These are phyloP conservation scores for Campylomormyrus tamandua DNA, from an alignment of 2,113 vertebrate genomes.

Conservation along the genomic window DNA sequence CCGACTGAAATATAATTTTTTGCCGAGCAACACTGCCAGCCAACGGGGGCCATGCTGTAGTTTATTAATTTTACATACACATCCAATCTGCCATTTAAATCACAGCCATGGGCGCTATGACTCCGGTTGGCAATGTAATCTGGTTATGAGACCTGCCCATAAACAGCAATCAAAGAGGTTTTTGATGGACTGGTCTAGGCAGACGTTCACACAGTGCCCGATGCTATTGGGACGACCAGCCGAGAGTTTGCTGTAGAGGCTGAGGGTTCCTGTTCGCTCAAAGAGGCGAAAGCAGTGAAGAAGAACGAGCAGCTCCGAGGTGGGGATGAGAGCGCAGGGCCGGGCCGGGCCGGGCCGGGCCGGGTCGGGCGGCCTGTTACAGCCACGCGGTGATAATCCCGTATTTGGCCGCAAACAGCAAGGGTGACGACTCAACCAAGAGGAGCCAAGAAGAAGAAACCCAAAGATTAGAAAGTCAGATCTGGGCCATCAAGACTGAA, in stretches of 20 bases:
- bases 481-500: neutral
- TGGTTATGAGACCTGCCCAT: neutral
- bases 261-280: neutral
- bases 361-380: neutral
- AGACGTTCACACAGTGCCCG: neutral
- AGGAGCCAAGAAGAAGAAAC: neutral
- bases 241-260: neutral
- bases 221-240: neutral
- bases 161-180: neutral
- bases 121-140: neutral
- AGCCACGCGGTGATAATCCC: neutral
- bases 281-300: neutral
- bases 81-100: neutral
- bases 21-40: neutral
- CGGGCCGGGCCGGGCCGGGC: too few relatives aligned
- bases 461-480: neutral
- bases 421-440: neutral
- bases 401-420: neutral
- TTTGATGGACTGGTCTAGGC: neutral
- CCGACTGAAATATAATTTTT: neutral
- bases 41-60: neutral
- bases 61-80: slow-evolving; percentile 5
- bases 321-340: too few relatives aligned
- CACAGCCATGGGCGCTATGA: neutral
- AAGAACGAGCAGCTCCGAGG: neutral